Conservation (phyloP, 2,113 vertebrate genomes). For the Heterocephalus glaber region DNA sequence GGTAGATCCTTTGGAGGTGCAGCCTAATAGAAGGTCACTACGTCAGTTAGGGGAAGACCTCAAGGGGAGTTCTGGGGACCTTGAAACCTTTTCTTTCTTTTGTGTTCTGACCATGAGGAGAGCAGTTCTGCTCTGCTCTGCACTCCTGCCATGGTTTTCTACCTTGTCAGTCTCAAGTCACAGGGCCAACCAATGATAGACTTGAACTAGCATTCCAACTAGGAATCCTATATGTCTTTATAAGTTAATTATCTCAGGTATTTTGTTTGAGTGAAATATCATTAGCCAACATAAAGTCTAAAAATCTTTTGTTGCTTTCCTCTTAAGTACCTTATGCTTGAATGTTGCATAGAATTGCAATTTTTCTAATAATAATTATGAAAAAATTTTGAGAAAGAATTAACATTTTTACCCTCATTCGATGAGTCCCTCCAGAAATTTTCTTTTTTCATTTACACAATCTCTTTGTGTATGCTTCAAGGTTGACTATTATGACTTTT, state of each 20-base stretch:
- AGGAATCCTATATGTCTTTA: background rate
- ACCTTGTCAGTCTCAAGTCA: background rate
- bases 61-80: background rate
- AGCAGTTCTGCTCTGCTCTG: background rate
- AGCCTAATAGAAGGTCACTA: background rate
- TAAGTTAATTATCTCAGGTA: background rate
- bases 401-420: conserved; percentile 37
- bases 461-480: conserved; percentile 35
- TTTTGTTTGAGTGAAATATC: background rate
- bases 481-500: conserved; percentile 30
- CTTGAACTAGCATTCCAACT: background rate
- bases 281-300: background rate
- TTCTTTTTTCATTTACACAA: conserved; percentile 47
- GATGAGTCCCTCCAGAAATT: conserved; percentile 10
- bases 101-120: background rate
- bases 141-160: background rate
- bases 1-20: background rate
- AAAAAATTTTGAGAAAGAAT: conserved; percentile 20
- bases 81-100: background rate
- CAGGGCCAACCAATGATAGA: background rate
- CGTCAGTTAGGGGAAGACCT: background rate
- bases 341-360: background rate
- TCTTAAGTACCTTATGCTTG: conserved; percentile 12
- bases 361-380: conserved; percentile 35
- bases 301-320: background rate